A percentile compares a stretch with the other conserved stretches of the same genome.
Evolutionary conservation across 2,113 vertebrate genomes (phyloP).

Genomic region (Anguilla rostrata): DNA sequence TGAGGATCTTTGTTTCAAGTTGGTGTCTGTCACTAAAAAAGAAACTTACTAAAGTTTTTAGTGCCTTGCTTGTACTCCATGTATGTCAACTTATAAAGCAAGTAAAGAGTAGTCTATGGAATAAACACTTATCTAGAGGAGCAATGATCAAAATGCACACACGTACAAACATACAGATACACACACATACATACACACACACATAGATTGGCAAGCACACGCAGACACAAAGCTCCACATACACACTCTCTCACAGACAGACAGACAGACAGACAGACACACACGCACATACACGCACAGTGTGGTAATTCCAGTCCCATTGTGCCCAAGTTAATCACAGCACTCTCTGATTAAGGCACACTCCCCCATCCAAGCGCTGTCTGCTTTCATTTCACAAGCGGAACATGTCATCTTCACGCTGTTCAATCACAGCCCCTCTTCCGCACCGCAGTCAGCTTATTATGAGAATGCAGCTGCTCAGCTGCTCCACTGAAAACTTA

Average conservation of each 20-base stretch:
- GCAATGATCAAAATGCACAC: not conserved
- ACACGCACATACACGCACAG: not conserved
- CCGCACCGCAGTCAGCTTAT: not conserved
- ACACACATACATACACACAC: not conserved
- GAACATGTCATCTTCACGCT: not conserved
- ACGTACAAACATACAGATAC: not conserved
- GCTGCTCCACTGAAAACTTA: not conserved
- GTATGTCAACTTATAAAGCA: too few relatives aligned
- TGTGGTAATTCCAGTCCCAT: not conserved
- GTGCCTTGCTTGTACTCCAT: too few relatives aligned
- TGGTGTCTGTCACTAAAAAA: too few relatives aligned
- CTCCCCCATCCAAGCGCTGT: not conserved
- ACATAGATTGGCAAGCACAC: not conserved
- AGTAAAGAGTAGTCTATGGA: not conserved
- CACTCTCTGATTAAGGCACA: not conserved
- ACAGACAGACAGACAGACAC: not conserved
- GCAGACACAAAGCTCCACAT: constrained; percentile 58
- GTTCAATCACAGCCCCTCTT: not conserved
- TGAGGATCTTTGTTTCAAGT: too few relatives aligned
- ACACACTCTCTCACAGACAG: constrained; percentile 57
- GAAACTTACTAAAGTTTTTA: too few relatives aligned
- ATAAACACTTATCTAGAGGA: not conserved
- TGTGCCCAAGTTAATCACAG: not conserved
- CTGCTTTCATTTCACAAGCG: not conserved
- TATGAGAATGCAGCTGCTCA: not conserved